Evolutionary conservation across 2,113 vertebrate genomes (phyloP), one percentile per base, ranked within the genome.

Genomic region (Telmatochromis sp.): DNA sequence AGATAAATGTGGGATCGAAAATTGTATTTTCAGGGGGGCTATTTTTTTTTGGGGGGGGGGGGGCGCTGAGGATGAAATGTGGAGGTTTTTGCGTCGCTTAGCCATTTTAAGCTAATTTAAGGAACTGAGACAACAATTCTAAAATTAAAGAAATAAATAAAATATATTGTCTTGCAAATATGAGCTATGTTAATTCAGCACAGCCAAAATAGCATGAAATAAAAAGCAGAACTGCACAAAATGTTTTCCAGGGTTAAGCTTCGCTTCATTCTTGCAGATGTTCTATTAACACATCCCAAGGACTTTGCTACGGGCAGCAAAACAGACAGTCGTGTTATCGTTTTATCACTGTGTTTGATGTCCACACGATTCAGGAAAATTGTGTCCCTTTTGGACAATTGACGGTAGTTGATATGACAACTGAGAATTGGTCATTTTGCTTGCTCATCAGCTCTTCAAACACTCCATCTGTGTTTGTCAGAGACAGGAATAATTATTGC

Each of bases 391-490:
- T 51, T 21, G 47, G 88, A 90, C 87, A 92, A 90, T 92, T 45
- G 86, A 26, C 68, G 23, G 87, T 80, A 81, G 85, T 87, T 87
- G 33, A 92, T 92, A 65, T 91, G 89, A 73, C 90, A 90, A 75
- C 51, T 65, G 87, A 90, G 91, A 87, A 65, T 81, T 58, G 75
- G 63, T 60, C 54, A 78, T 87, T 88, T 87, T 90, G 86, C 88
- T 90, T 85, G 68, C 86, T 94, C 93, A 89, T 91, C 90, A 90
- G 12, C 85, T 88, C 57, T 63, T 88, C 42, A 26, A 58, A 75
- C 80, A 35, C 70, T 86, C 83, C n/a, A 68, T 87, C 80, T 86
- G 80, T 89, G 80, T 90, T 89, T 87, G 21, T 86, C 2, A 21
- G 51, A 86, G 57, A 93, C 84, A 49, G 83, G 58, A 87, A 86